Evolutionary conservation across 2,888 invertebrate species (phyloP), one percentile per base, ranked within the genome.

Genomic region (Rhingia campestris): DNA sequence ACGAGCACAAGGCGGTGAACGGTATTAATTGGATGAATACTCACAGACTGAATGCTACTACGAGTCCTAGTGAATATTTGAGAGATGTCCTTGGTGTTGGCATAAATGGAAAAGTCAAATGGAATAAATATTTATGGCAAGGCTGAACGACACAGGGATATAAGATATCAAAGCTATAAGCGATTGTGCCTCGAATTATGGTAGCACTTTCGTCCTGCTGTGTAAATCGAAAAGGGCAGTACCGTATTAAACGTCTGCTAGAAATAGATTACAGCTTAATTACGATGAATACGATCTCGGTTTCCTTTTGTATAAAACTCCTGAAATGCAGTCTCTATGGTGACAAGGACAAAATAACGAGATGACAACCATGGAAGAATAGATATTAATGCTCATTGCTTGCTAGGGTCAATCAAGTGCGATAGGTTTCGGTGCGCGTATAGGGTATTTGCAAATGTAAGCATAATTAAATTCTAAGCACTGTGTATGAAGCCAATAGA

Each of bases 341-440:
- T n/a, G 39, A 61, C 59, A 69, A 77, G 63, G 33, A 73, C 45
- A 63, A 35, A 66, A 41, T 32, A 33, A 12, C 43, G 61, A 10
- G 30, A 53, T 45, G 49, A 51, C 49, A 39, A 41, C 43, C 43
- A 49, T 49, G 10, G 54, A 81, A 81, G 75, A 81, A 81, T 69
- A 69, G 69, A 33, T 69, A 58, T 64, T 75, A 58, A 75, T 81
- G 75, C 43, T 53, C 43, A 64, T 75, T 49, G 45, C 81, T 43
- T 75, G 22, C 69, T 49, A 51, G 75, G 51, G 32, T 45, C 67
- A 81, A 75, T 81, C 69, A 75, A 69, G 51, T 75, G 69, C 75
- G 69, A 75, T 75, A 58, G 69, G 63, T 81, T 69, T 49, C 49
- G 10, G 39, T 32, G 54, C 56, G 35, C 56, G 33, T 61, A 32